Evolutionary conservation across 2,888 invertebrate genomes (phyloP).

Genomic region (Baccha elongata): DNA sequence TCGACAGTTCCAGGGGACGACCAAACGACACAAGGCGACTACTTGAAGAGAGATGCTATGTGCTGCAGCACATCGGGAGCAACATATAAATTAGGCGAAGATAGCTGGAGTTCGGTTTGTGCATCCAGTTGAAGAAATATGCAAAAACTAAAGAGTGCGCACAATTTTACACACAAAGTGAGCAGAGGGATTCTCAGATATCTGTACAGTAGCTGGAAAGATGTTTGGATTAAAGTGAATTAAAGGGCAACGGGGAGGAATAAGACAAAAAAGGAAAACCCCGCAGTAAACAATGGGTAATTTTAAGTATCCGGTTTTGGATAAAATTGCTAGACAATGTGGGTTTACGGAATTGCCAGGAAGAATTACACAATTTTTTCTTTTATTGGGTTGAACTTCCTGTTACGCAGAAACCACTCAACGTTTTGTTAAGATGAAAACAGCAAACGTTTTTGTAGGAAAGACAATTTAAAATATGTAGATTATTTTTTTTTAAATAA

Average conservation of each 20-base stretch:
- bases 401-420: too few species aligned
- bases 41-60: constrained; percentile 27
- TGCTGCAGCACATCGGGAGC: constrained; percentile 52
- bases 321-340: constrained; percentile 53
- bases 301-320: constrained; percentile 64
- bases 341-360: constrained; percentile 44
- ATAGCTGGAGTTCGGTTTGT: constrained; percentile 14
- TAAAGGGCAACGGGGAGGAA: background rate
- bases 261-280: constrained; percentile 49
- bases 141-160: constrained; percentile 50
- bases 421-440: too few species aligned
- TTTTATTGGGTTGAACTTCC: too few species aligned
- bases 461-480: too few species aligned
- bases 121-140: background rate
- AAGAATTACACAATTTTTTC: background rate
- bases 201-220: constrained; percentile 12
- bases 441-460: too few species aligned
- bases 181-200: background rate
- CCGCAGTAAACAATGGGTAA: constrained; percentile 58
- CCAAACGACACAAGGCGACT: constrained; percentile 9
- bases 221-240: background rate
- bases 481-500: too few species aligned
- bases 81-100: constrained; percentile 68
- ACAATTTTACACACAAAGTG: constrained; percentile 14
- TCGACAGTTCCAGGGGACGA: constrained; percentile 38